Evolutionary conservation across 2,888 invertebrate genomes (phyloP).

Genomic region (Dasysyrphus albostriatus): DNA sequence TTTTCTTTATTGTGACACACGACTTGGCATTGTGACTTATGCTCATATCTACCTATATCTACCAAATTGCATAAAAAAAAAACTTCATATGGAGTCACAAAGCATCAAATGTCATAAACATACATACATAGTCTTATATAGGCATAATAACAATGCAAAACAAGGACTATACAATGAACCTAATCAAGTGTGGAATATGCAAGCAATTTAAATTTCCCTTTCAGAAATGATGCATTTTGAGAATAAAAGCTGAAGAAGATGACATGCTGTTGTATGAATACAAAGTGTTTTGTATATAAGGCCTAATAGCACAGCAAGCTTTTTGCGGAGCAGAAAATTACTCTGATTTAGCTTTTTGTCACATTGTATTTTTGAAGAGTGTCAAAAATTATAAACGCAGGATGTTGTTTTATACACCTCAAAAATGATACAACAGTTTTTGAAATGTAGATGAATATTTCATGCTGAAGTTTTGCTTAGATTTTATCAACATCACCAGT

Average conservation of each 20-base stretch:
- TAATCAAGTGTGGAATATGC: slow-evolving; percentile 32
- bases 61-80: background rate
- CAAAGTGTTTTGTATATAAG: background rate
- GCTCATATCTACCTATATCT: background rate
- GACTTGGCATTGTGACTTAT: background rate
- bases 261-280: slow-evolving; percentile 4
- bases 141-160: background rate
- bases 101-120: slow-evolving; percentile 10
- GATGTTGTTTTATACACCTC: background rate
- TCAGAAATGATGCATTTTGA: background rate
- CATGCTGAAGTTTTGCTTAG: no score
- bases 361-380: background rate
- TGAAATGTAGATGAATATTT: no score
- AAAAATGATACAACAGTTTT: background rate
- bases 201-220: slow-evolving; percentile 23
- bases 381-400: background rate
- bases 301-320: background rate
- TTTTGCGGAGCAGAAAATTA: background rate
- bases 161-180: slow-evolving; percentile 10
- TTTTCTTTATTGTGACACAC: slow-evolving; percentile 1
- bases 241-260: slow-evolving; percentile 1
- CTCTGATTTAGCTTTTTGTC: background rate
- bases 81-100: background rate
- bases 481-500: no score
- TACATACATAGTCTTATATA: no score